A percentile compares a stretch with the other conserved stretches of the same genome.
These are phyloP conservation scores for Ophioninae sp. DNA, from an alignment of 2,888 invertebrate species.

Conservation along the genomic window DNA sequence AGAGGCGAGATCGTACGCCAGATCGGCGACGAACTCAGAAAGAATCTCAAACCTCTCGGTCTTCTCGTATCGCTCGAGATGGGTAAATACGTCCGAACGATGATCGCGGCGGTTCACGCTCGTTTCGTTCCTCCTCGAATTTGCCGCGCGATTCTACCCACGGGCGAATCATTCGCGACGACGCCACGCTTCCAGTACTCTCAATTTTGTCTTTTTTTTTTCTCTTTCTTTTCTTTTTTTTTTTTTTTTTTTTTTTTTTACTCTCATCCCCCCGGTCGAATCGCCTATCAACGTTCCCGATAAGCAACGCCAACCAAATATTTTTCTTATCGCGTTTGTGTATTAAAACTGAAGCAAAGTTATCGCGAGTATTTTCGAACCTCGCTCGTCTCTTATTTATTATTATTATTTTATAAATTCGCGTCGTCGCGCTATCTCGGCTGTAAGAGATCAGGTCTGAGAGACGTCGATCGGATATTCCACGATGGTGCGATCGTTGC, in stretches of 20 bases:
- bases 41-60: slow-evolving; percentile 93
- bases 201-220: not conserved
- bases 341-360: not conserved
- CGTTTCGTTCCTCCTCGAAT: not conserved
- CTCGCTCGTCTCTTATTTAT: not conserved
- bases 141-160: not conserved
- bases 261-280: no score
- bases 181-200: not conserved
- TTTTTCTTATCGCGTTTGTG: not conserved
- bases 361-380: not conserved
- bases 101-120: no score
- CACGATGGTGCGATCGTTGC: no score
- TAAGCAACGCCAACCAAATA: not conserved
- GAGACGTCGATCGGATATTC: no score
- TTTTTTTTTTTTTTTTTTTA: no score
- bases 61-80: slow-evolving; percentile 97
- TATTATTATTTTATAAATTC: no score
- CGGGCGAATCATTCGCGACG: not conserved
- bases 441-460: no score
- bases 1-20: slow-evolving; percentile 98
- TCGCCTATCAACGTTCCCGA: no score
- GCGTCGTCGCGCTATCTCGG: no score
- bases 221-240: no score
- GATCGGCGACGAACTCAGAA: slow-evolving; percentile 96
- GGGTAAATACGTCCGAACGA: slow-evolving; percentile 83